Conservation (phyloP, 1,140 invertebrate species). For the Branchinecta lindahli region DNA sequence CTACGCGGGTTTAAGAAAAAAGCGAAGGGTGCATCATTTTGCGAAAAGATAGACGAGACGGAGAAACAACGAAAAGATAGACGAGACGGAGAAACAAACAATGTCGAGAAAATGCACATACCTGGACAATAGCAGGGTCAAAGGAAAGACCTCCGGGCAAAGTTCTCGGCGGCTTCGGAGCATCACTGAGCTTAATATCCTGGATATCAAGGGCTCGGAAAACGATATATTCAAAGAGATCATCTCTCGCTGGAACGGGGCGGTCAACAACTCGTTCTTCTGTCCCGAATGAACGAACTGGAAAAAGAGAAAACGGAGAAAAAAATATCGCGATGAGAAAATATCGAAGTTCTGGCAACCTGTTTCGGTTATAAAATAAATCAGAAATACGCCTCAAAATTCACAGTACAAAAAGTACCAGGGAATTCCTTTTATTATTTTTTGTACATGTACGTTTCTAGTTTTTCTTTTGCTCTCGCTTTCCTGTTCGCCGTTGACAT, state of each 20-base stretch:
- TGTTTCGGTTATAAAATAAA: no score
- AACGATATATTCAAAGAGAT: constrained; percentile 96
- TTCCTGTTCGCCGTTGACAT: no score
- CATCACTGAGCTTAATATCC: constrained; percentile 79
- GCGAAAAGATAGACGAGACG: no score
- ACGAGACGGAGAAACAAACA: no score
- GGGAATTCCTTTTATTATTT: no score
- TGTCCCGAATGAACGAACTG: constrained; percentile 96
- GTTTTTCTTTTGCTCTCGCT: no score
- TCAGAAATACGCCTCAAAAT: neutral
- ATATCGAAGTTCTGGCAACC: neutral
- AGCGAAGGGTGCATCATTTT: no score
- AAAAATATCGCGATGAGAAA: neutral
- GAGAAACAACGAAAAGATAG: no score
- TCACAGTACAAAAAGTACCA: neutral
- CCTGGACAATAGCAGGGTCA: constrained; percentile 90
- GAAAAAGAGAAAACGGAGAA: constrained; percentile 32
- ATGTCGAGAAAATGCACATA: constrained; percentile 21
- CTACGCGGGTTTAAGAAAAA: no score
- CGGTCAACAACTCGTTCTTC: constrained; percentile 87
- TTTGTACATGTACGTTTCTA: no score
- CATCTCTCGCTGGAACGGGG: constrained; percentile 84
- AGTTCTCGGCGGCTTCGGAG: constrained; percentile 42
- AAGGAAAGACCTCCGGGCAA: constrained; percentile 41
- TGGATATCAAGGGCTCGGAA: constrained; percentile 97